Evolutionary conservation across 2,797 vertebrate species (phyloP).

Genomic region (Silurus aristotelis): DNA sequence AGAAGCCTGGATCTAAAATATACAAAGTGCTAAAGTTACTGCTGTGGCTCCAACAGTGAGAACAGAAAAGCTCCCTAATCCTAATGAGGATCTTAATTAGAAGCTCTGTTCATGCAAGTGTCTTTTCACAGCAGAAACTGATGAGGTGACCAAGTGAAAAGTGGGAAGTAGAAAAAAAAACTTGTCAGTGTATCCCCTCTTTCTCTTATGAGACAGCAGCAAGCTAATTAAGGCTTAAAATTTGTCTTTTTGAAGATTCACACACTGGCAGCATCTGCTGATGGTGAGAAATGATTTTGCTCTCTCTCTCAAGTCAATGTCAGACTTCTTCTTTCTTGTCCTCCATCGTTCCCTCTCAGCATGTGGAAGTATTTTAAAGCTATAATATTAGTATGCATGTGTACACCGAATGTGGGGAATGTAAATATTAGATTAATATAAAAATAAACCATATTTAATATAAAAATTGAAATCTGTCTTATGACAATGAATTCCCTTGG

Average conservation of each 20-base stretch:
- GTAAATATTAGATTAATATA: not conserved
- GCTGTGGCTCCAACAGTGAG: constrained; percentile 12
- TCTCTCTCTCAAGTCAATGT: constrained; percentile 6
- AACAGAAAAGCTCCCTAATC: constrained; percentile 30
- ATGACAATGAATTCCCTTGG: too few relatives aligned
- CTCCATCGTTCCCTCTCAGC: not conserved
- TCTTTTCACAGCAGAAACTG: constrained; percentile 45
- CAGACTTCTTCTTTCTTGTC: not conserved
- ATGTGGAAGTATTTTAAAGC: not conserved
- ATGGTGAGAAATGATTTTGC: constrained; percentile 28
- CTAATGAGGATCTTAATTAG: constrained; percentile 53
- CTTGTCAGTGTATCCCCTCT: constrained; percentile 9
- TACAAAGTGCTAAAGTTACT: constrained; percentile 26
- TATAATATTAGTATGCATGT: not conserved
- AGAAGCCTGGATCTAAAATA: not conserved
- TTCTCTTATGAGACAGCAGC: not conserved
- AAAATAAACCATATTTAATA: not conserved
- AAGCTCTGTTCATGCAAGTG: constrained; percentile 34
- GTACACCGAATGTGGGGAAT: too few relatives aligned
- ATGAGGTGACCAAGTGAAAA: constrained; percentile 34
- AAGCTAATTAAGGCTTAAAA: constrained; percentile 40
- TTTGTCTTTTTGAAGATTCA: constrained; percentile 42
- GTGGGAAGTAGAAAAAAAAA: not conserved
- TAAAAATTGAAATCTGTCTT: too few relatives aligned
- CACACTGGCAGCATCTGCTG: constrained; percentile 20